phyloP scores from a whole-genome alignment of 2,888 invertebrate species.

The Rugalucina vietnamica region DNA sequence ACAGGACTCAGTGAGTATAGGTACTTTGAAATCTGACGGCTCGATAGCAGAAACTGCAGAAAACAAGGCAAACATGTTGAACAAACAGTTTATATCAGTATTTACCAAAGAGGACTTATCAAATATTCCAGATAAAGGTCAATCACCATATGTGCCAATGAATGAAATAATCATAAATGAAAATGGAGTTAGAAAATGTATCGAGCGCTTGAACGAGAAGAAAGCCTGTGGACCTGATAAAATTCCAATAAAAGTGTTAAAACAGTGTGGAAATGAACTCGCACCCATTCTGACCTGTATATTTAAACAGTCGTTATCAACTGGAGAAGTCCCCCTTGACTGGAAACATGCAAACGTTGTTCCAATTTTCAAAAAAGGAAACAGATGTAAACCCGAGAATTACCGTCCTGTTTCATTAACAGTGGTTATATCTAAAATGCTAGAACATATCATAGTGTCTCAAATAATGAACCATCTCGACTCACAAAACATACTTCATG shows the following conservation, averaged over 20 bases:
- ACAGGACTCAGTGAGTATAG: slow-evolving; percentile 6
- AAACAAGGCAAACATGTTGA: slow-evolving; percentile 29
- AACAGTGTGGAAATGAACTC: neutral
- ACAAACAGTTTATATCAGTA: slow-evolving; percentile 12
- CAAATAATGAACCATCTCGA: neutral
- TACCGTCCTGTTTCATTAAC: slow-evolving; percentile 30
- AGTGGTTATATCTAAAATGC: neutral
- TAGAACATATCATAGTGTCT: slow-evolving; percentile 18
- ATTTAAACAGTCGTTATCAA: slow-evolving; percentile 12
- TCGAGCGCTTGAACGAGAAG: neutral
- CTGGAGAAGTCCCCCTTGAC: neutral
- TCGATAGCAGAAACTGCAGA: neutral
- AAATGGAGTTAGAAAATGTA: neutral
- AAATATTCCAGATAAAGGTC: neutral
- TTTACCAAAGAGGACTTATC: neutral
- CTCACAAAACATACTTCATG: neutral
- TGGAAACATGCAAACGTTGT: slow-evolving; percentile 29
- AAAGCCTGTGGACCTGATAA: slow-evolving; percentile 22
- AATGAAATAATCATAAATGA: neutral
- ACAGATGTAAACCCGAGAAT: neutral
- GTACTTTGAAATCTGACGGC: slow-evolving; percentile 18
- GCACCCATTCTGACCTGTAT: neutral
- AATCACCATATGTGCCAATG: neutral
- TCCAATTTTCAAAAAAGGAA: slow-evolving; percentile 2
- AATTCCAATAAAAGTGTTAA: slow-evolving; percentile 1